phyloP scores from a whole-genome alignment of 2,888 invertebrate species.

The Lysandra bellargus region DNA sequence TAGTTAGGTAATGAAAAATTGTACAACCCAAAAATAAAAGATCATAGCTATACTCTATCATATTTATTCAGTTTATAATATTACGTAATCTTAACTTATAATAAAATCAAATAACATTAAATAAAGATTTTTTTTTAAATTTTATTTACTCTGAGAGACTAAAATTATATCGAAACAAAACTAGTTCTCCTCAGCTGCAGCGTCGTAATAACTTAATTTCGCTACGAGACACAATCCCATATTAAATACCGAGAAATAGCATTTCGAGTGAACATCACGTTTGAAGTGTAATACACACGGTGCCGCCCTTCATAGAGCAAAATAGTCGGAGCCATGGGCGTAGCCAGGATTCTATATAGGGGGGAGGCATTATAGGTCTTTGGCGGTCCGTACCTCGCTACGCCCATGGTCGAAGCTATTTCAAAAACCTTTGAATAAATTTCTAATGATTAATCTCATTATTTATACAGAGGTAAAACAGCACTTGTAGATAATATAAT shows the following conservation, averaged over 20 bases:
- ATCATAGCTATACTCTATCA: not conserved
- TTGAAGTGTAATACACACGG: conserved; percentile 43
- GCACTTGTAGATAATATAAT: too few species aligned
- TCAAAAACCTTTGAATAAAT: too few species aligned
- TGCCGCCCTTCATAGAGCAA: not conserved
- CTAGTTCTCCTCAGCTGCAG: conserved; percentile 34
- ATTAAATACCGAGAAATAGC: conserved; percentile 72
- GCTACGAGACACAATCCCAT: conserved; percentile 66
- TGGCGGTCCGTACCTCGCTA: too few species aligned
- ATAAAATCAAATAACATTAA: too few species aligned
- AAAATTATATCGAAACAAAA: conserved; percentile 2
- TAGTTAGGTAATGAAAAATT: not conserved
- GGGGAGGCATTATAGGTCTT: too few species aligned
- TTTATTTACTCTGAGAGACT: too few species aligned
- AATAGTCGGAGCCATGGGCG: not conserved
- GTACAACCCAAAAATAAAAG: not conserved
- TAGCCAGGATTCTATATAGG: too few species aligned
- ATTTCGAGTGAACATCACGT: conserved; percentile 68
- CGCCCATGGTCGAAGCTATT: too few species aligned
- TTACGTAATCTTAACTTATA: too few species aligned
- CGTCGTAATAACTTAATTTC: conserved; percentile 66
- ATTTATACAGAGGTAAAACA: too few species aligned
- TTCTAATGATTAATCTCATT: too few species aligned
- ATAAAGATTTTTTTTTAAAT: too few species aligned
- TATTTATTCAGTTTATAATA: not conserved